Evolutionary conservation across 2,113 vertebrate species (phyloP).

Genomic region (Ctenomys sociabilis): DNA sequence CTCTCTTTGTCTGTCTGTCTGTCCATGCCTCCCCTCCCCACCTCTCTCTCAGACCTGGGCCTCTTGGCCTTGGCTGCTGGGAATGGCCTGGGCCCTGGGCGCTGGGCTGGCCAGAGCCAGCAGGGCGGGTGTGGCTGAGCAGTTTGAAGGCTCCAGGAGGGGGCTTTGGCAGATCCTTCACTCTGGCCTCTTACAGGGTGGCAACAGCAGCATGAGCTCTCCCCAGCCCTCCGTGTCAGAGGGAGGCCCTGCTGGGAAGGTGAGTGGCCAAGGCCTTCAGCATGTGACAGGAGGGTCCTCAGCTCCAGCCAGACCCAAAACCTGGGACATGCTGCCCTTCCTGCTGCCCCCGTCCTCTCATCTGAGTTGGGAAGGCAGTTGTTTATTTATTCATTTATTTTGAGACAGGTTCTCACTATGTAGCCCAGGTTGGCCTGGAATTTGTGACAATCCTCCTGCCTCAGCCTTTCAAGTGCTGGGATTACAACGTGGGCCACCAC

Average conservation of each 20-base stretch:
- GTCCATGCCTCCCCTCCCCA: no score
- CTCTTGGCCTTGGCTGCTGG: neutral
- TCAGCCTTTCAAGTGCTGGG: neutral
- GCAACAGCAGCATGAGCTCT: neutral
- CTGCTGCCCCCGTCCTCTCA: neutral
- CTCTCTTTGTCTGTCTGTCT: neutral
- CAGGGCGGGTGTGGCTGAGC: neutral
- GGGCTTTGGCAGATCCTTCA: rapidly evolving
- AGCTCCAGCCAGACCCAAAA: neutral
- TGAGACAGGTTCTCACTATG: neutral
- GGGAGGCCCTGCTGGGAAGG: neutral
- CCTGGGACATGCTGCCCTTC: neutral
- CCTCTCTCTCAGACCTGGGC: neutral
- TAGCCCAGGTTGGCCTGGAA: neutral
- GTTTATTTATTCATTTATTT: neutral
- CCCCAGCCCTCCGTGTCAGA: neutral
- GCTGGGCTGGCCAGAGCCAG: neutral
- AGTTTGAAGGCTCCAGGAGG: neutral
- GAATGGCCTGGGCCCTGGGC: neutral
- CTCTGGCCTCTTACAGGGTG: neutral
- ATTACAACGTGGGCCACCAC: neutral
- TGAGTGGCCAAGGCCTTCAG: neutral
- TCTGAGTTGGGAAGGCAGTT: rapidly evolving
- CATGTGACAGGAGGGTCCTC: neutral
- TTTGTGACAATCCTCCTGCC: neutral